Evolutionary conservation across 2,888 invertebrate species (phyloP), one percentile per base, ranked within the genome.

Genomic region (Stenotaenia linearis): DNA sequence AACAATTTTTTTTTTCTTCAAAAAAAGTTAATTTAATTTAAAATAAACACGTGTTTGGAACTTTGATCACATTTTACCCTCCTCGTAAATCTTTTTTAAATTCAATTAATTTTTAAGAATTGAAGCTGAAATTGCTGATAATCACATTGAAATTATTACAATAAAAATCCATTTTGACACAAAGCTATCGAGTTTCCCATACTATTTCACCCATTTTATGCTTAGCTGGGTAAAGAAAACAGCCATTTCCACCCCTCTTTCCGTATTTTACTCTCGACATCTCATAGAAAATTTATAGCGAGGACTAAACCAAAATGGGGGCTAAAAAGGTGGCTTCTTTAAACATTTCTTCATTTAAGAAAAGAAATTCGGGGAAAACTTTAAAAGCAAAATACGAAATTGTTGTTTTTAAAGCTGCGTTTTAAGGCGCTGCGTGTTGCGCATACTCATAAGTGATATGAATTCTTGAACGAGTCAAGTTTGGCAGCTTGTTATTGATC

Each of bases 171-270:
- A 61, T 61, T 23, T 61, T 61, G 61, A 61, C 23, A 61, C 15
- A 23, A 61, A 23, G 61, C 61, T 61, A 61, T 61, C 61, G 23
- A 9, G 23, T 61, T 25, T 61, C 61, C 25, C 23, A 3, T 15
- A 10, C 15, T 61, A 23, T 25, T 23, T 61, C 61, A 25, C 61
- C 61, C 23, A 61, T 61, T 61, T 61, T 61, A 61, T 61, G 61
- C 61, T 61, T 23, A 61, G 61, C 61, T 61, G 61, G 61, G 61
- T 23, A 61, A 61, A 61, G 61, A 61, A 61, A 61, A 61, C 61
- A 23, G 23, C 61, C 25, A 61, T 23, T 25, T 21, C 61, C 61
- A 25, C 61, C 61, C 61, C 61, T 61, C 45, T 15, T 45, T 45
- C 23, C 23, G 23, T 61, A 61, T 61, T 61, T 61, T 2, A 61